Conservation (phyloP, 2,113 vertebrate species). For the Equus quagga region DNA sequence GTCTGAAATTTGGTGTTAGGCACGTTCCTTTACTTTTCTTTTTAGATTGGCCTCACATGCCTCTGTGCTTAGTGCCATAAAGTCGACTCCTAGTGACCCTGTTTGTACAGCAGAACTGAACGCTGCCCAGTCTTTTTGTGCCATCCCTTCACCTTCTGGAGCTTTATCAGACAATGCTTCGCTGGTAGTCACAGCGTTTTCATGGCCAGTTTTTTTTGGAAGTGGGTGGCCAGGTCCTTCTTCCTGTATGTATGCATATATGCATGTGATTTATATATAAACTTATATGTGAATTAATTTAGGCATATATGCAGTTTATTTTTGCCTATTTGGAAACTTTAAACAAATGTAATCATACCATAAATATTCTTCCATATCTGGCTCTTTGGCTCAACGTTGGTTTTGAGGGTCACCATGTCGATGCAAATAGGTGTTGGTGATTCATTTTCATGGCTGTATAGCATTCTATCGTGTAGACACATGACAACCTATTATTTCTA, state of each 20-base stretch:
- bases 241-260: background rate
- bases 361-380: background rate
- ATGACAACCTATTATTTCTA: background rate
- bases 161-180: too few species aligned
- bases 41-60: background rate
- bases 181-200: too few species aligned
- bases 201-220: too few species aligned
- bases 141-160: too few species aligned
- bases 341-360: background rate
- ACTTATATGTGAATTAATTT: background rate
- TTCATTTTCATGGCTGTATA: background rate
- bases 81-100: too few species aligned
- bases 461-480: background rate
- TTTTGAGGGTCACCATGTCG: background rate
- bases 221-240: too few species aligned
- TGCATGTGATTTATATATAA: background rate
- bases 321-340: background rate
- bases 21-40: background rate
- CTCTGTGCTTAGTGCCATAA: too few species aligned
- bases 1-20: background rate
- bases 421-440: background rate
- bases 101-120: too few species aligned
- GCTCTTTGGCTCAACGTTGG: background rate
- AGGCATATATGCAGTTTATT: background rate
- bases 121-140: too few species aligned